phyloP scores from a whole-genome alignment of 2,888 invertebrate genomes.

The Drosophila colorata region DNA sequence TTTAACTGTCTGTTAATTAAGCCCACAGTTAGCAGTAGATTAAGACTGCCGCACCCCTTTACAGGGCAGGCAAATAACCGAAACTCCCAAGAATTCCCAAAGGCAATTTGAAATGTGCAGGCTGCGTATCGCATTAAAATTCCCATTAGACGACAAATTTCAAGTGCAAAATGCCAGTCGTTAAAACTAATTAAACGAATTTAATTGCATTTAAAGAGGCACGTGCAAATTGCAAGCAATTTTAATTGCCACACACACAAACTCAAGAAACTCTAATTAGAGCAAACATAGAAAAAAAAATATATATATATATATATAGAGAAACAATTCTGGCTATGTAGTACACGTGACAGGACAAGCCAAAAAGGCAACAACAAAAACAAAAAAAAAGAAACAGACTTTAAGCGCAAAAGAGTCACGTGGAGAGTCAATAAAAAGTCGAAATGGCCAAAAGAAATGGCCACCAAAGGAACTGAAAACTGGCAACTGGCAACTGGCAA shows the following conservation, averaged over 20 bases:
- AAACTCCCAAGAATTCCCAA: slow-evolving; percentile 7
- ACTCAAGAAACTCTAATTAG: slow-evolving; percentile 62
- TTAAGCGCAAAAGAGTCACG: slow-evolving; percentile 49
- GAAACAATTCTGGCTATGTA: not conserved
- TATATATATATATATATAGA: not conserved
- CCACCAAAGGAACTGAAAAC: slow-evolving; percentile 63
- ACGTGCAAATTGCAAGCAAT: slow-evolving; percentile 74
- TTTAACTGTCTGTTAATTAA: slow-evolving; percentile 3
- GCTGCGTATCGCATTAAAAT: slow-evolving; percentile 26
- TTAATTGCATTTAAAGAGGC: slow-evolving; percentile 74
- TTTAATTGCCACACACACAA: slow-evolving; percentile 65
- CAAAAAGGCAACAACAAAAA: slow-evolving; percentile 1
- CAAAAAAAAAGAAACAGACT: not conserved
- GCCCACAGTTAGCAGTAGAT: not conserved
- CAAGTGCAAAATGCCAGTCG: slow-evolving; percentile 69
- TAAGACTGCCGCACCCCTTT: not conserved
- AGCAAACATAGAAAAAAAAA: slow-evolving; percentile 24
- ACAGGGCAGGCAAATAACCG: not conserved
- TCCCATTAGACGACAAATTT: slow-evolving; percentile 51
- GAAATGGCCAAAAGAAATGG: slow-evolving; percentile 79
- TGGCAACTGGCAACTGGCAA: slow-evolving; percentile 26
- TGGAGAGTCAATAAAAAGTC: slow-evolving; percentile 74
- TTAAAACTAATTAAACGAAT: slow-evolving; percentile 79
- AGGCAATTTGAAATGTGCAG: slow-evolving; percentile 19
- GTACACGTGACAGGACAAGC: slow-evolving; percentile 43